A percentile compares a stretch with the other conserved stretches of the same genome.
phyloP scores from a whole-genome alignment of 2,113 vertebrate genomes.

The Rhinolophus sinicus region DNA sequence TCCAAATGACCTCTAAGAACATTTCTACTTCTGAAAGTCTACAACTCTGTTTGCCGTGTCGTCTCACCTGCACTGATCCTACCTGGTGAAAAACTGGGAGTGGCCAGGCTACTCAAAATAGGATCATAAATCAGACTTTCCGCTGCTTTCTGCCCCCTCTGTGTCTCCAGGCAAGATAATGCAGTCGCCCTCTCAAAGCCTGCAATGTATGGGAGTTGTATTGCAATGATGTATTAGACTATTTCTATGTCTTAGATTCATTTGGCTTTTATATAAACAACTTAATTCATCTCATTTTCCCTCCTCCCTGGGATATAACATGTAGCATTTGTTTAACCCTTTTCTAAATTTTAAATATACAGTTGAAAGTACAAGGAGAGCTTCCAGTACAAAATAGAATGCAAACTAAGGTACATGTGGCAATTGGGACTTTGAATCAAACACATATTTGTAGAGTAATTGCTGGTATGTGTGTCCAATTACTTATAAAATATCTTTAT shows the following conservation, averaged over 20 bases:
- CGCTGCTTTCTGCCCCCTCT: background rate
- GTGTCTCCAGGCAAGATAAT: constrained; percentile 41
- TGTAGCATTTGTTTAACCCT: constrained; percentile 34
- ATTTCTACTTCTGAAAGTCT: constrained; percentile 19
- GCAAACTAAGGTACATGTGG: background rate
- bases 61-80: background rate
- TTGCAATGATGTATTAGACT: background rate
- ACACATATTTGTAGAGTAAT: constrained; percentile 34
- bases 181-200: background rate
- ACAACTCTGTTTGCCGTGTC: background rate
- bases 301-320: background rate
- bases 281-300: constrained; percentile 51
- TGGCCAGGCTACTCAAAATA: background rate
- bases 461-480: background rate
- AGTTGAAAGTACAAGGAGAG: background rate
- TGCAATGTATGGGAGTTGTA: background rate
- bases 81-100: background rate
- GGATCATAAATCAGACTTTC: constrained; percentile 35
- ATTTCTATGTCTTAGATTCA: constrained; percentile 49
- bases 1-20: constrained; percentile 37
- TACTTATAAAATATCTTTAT: constrained; percentile 46
- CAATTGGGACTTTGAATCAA: constrained; percentile 22
- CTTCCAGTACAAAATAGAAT: background rate
- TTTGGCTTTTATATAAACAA: constrained; percentile 58
- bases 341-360: constrained; percentile 6